Conservation (phyloP, 2,797 vertebrate genomes). For the Ispidina lecontei region DNA sequence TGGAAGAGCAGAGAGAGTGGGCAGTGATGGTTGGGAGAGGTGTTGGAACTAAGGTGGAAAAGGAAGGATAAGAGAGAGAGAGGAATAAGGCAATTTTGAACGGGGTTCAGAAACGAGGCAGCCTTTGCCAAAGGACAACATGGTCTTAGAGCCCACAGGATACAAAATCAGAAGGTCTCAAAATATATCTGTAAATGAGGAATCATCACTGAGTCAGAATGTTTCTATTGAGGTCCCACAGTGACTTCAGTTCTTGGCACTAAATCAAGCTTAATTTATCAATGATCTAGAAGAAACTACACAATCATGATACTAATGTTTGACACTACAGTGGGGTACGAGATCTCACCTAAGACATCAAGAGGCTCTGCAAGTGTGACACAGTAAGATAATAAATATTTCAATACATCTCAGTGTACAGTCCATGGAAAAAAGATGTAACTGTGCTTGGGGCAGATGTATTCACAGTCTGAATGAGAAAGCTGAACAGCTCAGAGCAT, state of each 20-base stretch:
- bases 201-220: conserved; percentile 55
- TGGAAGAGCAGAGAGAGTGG: not conserved
- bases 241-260: conserved; percentile 45
- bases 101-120: not conserved
- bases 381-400: not conserved
- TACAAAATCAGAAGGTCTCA: conserved; percentile 46
- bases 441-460: not conserved
- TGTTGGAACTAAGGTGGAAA: conserved; percentile 11
- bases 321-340: not conserved
- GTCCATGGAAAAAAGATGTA: not conserved
- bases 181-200: conserved; percentile 58
- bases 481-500: not conserved
- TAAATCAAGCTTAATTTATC: conserved; percentile 44
- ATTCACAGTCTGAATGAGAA: not conserved
- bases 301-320: not conserved
- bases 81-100: conserved; percentile 7
- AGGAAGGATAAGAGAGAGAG: not conserved
- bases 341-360: not conserved
- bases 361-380: not conserved
- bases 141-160: conserved; percentile 40
- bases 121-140: conserved; percentile 53
- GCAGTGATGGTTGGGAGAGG: not conserved
- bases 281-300: conserved; percentile 18
- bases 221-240: conserved; percentile 38
- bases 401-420: not conserved